Conservation (phyloP, 2,888 invertebrate genomes). For the Agelastica alni region DNA sequence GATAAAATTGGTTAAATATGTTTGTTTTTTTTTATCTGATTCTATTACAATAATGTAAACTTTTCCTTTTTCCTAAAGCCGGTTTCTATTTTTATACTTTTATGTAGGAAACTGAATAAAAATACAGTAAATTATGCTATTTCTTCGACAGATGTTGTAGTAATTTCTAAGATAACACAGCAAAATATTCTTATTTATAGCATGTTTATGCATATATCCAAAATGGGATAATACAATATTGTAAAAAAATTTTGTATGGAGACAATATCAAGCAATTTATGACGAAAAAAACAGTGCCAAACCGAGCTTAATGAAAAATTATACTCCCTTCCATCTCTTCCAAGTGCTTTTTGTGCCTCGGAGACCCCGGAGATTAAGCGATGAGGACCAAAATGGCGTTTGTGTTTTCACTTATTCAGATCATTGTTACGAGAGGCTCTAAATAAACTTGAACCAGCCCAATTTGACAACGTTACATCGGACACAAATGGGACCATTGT, state of each 20-base stretch:
- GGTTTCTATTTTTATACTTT: no score
- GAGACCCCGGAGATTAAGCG: constrained; percentile 2
- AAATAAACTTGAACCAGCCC: not conserved
- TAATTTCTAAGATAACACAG: not conserved
- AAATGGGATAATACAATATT: constrained; percentile 3
- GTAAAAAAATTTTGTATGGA: not conserved
- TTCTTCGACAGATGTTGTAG: not conserved
- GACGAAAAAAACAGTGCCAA: constrained; percentile 1
- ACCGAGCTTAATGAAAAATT: constrained; percentile 3
- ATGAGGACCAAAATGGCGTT: constrained; percentile 1
- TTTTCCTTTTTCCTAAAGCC: no score
- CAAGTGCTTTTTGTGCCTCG: constrained; percentile 1
- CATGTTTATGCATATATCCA: not conserved
- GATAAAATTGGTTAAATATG: no score
- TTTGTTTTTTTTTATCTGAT: no score
- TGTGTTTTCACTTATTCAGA: constrained; percentile 1
- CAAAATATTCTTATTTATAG: not conserved
- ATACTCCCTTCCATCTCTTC: not conserved
- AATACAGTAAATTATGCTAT: not conserved
- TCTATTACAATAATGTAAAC: no score
- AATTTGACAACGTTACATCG: not conserved
- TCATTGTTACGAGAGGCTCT: not conserved
- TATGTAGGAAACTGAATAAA: no score
- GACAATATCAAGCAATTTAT: not conserved
- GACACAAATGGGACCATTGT: not conserved